Evolutionary conservation across 2,888 invertebrate genomes (phyloP).

Genomic region (Scaptomyza cyrtandrae): DNA sequence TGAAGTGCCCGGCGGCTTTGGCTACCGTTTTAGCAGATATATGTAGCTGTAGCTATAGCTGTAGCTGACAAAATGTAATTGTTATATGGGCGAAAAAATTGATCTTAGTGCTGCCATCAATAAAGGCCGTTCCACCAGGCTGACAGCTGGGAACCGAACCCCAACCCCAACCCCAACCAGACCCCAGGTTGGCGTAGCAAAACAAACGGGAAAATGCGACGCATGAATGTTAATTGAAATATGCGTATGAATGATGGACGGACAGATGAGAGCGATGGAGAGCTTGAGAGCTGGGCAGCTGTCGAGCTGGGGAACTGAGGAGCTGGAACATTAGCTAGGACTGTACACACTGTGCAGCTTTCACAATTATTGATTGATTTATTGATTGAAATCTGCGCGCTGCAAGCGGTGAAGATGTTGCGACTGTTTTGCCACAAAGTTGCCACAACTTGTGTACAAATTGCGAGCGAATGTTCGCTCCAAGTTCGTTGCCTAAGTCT

Average conservation of each 20-base stretch:
- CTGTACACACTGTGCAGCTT: constrained; percentile 65
- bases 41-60: background rate
- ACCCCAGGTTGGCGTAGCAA: constrained; percentile 24
- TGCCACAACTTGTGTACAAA: constrained; percentile 51
- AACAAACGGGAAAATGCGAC: constrained; percentile 62
- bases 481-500: constrained; percentile 75
- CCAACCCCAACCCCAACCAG: constrained; percentile 5
- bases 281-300: background rate
- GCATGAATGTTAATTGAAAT: constrained; percentile 77
- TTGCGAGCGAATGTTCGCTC: constrained; percentile 44
- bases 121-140: constrained; percentile 53
- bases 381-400: constrained; percentile 77
- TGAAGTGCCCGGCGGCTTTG: constrained; percentile 58
- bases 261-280: constrained; percentile 37
- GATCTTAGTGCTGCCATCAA: constrained; percentile 63
- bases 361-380: constrained; percentile 79
- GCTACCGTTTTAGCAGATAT: constrained; percentile 62
- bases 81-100: constrained; percentile 71
- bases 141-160: constrained; percentile 57
- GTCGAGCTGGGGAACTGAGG: constrained; percentile 1
- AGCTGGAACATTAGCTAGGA: constrained; percentile 46
- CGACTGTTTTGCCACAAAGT: constrained; percentile 52
- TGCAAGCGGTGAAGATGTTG: constrained; percentile 54
- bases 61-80: constrained; percentile 73
- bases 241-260: constrained; percentile 77